phyloP scores from a whole-genome alignment of 2,888 invertebrate species.

The Nasonovia ribisnigri region DNA sequence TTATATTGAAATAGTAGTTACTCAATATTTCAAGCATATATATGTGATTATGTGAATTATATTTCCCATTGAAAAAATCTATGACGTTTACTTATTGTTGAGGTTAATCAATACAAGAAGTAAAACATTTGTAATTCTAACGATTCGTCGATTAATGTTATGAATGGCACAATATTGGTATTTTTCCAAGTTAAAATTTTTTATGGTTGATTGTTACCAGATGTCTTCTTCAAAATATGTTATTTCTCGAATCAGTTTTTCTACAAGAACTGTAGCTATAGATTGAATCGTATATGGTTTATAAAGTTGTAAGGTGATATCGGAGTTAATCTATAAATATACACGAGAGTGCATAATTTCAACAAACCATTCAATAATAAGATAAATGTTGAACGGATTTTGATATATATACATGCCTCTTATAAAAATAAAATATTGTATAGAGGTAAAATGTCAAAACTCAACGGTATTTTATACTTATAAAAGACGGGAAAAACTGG shows the following conservation, averaged over 20 bases:
- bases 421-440: constrained; percentile 24
- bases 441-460: constrained; percentile 26
- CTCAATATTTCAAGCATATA: neutral
- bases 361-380: neutral
- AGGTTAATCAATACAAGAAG: neutral
- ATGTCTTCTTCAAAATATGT: neutral
- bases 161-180: neutral
- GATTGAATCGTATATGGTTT: neutral
- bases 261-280: neutral
- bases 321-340: neutral
- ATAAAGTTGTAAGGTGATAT: neutral
- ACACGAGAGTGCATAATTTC: neutral
- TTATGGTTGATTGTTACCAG: neutral
- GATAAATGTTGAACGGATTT: neutral
- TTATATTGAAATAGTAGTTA: neutral
- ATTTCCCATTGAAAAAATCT: neutral
- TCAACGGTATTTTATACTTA: neutral
- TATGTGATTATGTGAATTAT: neutral
- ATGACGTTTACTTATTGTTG: neutral
- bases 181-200: neutral
- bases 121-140: neutral
- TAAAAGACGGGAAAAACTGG: neutral
- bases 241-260: neutral
- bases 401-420: neutral
- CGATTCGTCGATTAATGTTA: neutral